Evolutionary conservation across 2,888 invertebrate species (phyloP), one percentile per base, ranked within the genome.

Genomic region (Ophioninae sp.): DNA sequence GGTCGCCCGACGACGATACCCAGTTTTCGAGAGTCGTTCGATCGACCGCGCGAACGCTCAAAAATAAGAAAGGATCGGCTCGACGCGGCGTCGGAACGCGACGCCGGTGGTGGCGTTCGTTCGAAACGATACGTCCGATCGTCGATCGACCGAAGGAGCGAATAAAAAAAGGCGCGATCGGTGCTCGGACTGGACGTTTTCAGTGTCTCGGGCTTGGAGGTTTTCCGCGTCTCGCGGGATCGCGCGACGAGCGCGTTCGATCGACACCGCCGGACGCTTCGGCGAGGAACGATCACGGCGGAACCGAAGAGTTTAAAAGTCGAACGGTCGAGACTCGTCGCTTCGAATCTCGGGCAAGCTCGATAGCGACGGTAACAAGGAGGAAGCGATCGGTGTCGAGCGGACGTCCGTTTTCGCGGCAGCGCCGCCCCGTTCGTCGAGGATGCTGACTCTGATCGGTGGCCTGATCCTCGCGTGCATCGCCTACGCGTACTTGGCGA

Each of bases 381-480:
- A 75, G 30, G 72, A 65, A 70, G 39, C 56, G 59, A 70, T 73
- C 70, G 64, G 79, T 81, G 79, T 76, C 70, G 70, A 23, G 62
- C 61, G 30, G 68, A 37, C 61, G 59, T 59, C 37, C 59, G 13
- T 65, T 44, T 50, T 59, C 20, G n/a, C n/a, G n/a, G n/a, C n/a
- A n/a, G n/a, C n/a, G n/a, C n/a, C 87, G 87, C 89, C 85, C 88
- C 89, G 89, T 73, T 90, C 64, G 78, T 89, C 74, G 86, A 88
- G 92, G 85, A 92, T 92, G 91, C 88, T 92, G 89, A 89, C 90
- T 84, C 84, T 92, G 84, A 89, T 92, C 85, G 92, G 91, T 75
- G 91, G 91, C 72, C 84, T 92, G 69, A 88, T 92, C 87, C 82
- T 92, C 86, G 87, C 87, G 83, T 92, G 90, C 87, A 85, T 92